phyloP scores from a whole-genome alignment of 2,797 vertebrate genomes.

The Okamejei kenojei region DNA sequence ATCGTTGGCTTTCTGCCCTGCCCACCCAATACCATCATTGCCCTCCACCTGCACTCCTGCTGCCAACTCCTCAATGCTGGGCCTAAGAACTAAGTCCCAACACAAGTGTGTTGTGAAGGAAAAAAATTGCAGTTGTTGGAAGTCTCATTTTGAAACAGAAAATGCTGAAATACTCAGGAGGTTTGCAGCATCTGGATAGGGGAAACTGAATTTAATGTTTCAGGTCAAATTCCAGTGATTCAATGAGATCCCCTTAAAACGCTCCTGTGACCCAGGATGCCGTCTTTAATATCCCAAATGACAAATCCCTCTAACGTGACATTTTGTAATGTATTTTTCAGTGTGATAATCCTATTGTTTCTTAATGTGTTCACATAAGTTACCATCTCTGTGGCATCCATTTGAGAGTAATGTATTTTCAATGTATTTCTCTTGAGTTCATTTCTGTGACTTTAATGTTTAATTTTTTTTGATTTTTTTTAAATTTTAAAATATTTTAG shows the following conservation, averaged over 20 bases:
- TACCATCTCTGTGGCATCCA: not conserved
- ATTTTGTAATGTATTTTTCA: not conserved
- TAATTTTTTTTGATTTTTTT: not conserved
- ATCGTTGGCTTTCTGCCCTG: not conserved
- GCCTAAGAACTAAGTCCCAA: too few species aligned
- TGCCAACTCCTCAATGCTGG: not conserved
- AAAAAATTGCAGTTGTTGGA: not conserved
- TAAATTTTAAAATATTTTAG: too few species aligned
- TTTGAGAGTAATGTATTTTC: not conserved
- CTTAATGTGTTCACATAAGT: not conserved
- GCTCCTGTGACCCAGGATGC: not conserved
- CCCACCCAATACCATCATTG: too few species aligned
- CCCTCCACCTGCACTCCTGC: too few species aligned
- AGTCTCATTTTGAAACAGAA: too few species aligned
- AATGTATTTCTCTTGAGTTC: not conserved
- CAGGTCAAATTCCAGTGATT: too few species aligned
- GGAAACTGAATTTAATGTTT: too few species aligned
- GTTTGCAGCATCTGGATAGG: too few species aligned
- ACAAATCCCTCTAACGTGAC: not conserved
- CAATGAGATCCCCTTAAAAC: not conserved
- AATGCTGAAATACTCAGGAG: too few species aligned
- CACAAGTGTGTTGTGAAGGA: not conserved
- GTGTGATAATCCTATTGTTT: not conserved
- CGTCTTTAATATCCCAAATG: not conserved
- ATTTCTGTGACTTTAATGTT: not conserved